These are phyloP conservation scores for Scolopax mira DNA, from an alignment of 2,113 vertebrate genomes.

Conservation along the genomic window DNA sequence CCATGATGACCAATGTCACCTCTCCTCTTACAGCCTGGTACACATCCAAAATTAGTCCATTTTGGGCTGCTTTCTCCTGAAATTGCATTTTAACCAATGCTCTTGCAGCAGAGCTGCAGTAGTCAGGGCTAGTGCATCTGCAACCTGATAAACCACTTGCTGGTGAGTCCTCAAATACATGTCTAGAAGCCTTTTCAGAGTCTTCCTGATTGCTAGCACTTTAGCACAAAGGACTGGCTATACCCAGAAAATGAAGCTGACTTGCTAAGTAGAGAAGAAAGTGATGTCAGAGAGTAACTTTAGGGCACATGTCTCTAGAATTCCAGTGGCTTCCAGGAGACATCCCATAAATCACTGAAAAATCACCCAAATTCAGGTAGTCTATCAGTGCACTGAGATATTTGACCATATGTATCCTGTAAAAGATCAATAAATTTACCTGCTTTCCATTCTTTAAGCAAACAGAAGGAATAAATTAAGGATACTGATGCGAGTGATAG, in stretches of 20 bases:
- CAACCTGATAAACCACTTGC: background rate
- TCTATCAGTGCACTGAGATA: background rate
- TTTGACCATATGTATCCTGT: background rate
- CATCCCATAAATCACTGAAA: background rate
- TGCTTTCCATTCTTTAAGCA: background rate
- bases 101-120: background rate
- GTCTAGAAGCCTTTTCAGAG: background rate
- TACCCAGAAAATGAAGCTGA: background rate
- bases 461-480: background rate
- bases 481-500: background rate
- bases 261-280: background rate
- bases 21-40: background rate
- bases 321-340: background rate
- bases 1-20: background rate
- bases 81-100: background rate
- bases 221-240: background rate
- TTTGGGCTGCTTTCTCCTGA: background rate
- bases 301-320: background rate
- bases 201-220: background rate
- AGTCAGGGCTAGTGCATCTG: background rate
- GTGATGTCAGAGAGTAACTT: background rate
- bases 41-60: background rate
- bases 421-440: background rate
- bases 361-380: background rate
- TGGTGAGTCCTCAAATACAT: background rate